These are phyloP conservation scores for Hypomecis punctinalis DNA, from an alignment of 2,888 invertebrate species.

Conservation along the genomic window DNA sequence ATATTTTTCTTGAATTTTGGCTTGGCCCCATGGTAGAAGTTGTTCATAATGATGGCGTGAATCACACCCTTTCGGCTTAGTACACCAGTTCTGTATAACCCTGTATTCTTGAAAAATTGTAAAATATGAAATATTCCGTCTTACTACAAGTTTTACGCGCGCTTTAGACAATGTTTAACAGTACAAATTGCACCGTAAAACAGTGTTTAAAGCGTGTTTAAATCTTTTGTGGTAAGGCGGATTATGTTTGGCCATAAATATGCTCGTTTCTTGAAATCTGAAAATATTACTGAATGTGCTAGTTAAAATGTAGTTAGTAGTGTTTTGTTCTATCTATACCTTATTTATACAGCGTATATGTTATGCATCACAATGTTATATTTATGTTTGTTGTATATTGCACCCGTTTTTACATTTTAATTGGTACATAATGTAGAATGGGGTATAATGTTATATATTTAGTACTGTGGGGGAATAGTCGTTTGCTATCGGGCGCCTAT, in stretches of 20 bases:
- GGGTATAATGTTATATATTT: conserved; percentile 46
- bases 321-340: conserved; percentile 45
- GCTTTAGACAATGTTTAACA: no score
- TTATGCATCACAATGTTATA: conserved; percentile 54
- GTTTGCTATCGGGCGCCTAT: conserved; percentile 54
- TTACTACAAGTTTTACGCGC: no score
- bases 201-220: no score
- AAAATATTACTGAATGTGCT: conserved; percentile 80
- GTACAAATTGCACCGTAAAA: no score
- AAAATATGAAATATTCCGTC: conserved; percentile 10
- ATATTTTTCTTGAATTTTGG: no score
- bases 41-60: no score
- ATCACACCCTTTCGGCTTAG: no score
- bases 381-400: conserved; percentile 47
- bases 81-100: no score
- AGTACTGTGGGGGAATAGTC: conserved; percentile 52
- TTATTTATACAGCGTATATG: conserved; percentile 52
- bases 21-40: no score
- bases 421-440: conserved; percentile 70
- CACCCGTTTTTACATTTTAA: conserved; percentile 72
- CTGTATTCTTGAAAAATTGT: conserved; percentile 5
- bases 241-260: background rate
- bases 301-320: conserved; percentile 76
- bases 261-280: conserved; percentile 57
- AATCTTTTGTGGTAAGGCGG: no score